Percentiles rank a stretch among this genome's conserved stretches.
These are phyloP conservation scores for Aphidoletes aphidimyza DNA, from an alignment of 2,888 invertebrate species.

Conservation along the genomic window DNA sequence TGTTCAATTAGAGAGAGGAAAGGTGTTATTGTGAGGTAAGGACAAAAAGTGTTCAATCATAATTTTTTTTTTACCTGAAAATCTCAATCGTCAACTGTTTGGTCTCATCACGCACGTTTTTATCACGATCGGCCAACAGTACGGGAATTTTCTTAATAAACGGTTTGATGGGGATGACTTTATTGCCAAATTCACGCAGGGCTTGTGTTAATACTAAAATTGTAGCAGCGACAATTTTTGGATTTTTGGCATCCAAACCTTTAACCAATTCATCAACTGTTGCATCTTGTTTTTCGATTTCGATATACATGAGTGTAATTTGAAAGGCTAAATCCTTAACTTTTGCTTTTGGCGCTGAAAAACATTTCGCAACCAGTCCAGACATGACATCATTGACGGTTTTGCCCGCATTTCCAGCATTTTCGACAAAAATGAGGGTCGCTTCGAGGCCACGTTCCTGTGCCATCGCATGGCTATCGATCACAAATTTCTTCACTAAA, in stretches of 20 bases:
- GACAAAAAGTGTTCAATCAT: too few relatives aligned
- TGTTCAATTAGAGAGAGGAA: too few relatives aligned
- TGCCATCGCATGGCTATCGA: constrained; percentile 93
- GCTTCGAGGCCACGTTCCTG: constrained; percentile 97
- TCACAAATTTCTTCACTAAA: constrained; percentile 92
- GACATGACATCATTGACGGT: constrained; percentile 89
- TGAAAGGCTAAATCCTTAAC: constrained; percentile 92
- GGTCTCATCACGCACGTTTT: constrained; percentile 89
- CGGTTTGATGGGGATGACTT: constrained; percentile 88
- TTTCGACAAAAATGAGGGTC: constrained; percentile 88
- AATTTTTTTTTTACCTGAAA: constrained; percentile 69
- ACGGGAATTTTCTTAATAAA: constrained; percentile 87
- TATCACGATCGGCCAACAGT: constrained; percentile 91
- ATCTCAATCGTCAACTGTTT: constrained; percentile 92
- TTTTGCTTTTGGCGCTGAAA: constrained; percentile 89
- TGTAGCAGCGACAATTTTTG: constrained; percentile 91
- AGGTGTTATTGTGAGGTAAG: too few relatives aligned
- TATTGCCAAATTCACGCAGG: constrained; percentile 89
- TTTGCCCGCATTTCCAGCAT: constrained; percentile 87
- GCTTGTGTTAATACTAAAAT: constrained; percentile 79
- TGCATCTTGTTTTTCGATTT: constrained; percentile 93
- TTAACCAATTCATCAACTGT: constrained; percentile 91
- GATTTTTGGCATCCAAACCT: constrained; percentile 95
- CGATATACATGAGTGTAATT: constrained; percentile 91
- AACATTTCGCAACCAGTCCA: constrained; percentile 90